Conservation (phyloP, 2,888 invertebrate genomes). For the Icerya purchasi region DNA sequence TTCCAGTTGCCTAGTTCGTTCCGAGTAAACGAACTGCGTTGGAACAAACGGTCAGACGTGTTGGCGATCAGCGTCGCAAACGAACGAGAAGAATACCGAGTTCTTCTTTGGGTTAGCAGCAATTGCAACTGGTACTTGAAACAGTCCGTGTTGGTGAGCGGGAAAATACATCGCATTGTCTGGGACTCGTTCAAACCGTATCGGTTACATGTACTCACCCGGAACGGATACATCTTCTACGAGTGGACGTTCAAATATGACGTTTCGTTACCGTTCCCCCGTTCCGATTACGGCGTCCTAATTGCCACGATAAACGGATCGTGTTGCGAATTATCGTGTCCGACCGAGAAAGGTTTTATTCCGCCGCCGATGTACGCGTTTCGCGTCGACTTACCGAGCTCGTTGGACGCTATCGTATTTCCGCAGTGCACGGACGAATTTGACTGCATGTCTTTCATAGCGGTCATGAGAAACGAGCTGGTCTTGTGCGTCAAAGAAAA, state of each 20-base stretch:
- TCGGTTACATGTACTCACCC: background rate
- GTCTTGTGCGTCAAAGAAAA: background rate
- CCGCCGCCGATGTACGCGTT: background rate
- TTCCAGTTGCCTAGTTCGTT: background rate
- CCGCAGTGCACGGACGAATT: background rate
- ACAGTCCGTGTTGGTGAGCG: background rate
- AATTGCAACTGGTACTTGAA: background rate
- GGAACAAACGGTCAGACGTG: background rate
- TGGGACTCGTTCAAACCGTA: no score
- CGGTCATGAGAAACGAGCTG: background rate
- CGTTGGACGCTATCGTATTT: background rate
- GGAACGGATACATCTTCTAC: background rate
- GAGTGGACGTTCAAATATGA: background rate
- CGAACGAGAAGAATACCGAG: background rate
- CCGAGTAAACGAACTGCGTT: background rate
- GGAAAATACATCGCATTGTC: no score
- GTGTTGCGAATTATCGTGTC: background rate
- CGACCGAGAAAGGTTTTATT: background rate
- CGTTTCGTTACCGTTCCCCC: background rate
- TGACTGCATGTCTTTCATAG: background rate
- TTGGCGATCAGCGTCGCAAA: background rate
- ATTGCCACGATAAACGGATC: background rate
- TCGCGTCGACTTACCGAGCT: background rate
- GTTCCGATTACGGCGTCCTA: background rate
- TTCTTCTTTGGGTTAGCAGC: background rate